Evolutionary conservation across 2,113 vertebrate species (phyloP).

Genomic region (Plecturocebus donacophilus): DNA sequence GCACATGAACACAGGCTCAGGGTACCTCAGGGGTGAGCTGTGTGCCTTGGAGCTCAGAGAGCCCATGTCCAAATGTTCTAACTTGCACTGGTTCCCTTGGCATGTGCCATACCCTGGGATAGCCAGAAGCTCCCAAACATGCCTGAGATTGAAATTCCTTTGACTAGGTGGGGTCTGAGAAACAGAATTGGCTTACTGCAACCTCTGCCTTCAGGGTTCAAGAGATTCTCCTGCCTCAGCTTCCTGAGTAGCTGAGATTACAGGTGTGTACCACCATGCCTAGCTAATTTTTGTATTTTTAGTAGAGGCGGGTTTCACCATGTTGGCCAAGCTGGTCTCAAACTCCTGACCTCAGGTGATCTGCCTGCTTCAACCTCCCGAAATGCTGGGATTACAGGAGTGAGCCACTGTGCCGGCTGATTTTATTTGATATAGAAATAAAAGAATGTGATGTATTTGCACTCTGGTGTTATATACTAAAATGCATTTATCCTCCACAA

Average conservation of each 20-base stretch:
- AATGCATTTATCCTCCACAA: neutral
- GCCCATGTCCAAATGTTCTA: neutral
- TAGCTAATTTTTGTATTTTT: too few species aligned
- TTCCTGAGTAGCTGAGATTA: too few species aligned
- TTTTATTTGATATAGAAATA: neutral
- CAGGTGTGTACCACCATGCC: too few species aligned
- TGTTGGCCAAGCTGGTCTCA: too few species aligned
- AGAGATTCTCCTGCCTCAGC: too few species aligned
- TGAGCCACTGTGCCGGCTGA: rapidly evolving
- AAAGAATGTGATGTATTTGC: neutral
- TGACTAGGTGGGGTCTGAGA: rapidly evolving
- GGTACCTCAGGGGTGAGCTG: rapidly evolving
- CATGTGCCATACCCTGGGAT: neutral
- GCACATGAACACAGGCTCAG: neutral
- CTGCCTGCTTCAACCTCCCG: too few species aligned
- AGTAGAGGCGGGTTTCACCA: too few species aligned
- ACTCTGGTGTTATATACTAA: neutral
- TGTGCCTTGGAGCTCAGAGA: neutral
- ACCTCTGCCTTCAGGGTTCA: too few species aligned
- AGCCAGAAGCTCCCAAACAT: neutral
- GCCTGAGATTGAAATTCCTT: neutral
- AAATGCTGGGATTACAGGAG: too few species aligned
- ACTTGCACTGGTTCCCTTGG: neutral
- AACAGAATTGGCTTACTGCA: neutral
- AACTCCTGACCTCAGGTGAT: too few species aligned